Evolutionary conservation across 2,888 invertebrate genomes (phyloP).

Genomic region (Polietes domitor): DNA sequence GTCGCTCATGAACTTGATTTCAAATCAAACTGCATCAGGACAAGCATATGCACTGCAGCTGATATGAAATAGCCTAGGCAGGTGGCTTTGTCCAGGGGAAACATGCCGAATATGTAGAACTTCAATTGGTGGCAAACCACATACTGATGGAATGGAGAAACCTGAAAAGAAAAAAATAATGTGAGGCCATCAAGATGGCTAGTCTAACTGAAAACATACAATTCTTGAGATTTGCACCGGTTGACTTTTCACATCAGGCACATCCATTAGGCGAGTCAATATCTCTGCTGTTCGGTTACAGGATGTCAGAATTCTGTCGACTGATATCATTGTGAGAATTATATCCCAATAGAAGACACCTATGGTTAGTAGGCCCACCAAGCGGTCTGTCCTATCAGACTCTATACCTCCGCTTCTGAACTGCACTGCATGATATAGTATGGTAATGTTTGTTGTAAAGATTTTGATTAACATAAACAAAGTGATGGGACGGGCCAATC

Average conservation of each 20-base stretch:
- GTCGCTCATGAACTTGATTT: no score
- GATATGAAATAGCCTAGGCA: conserved; percentile 50
- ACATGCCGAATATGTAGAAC: conserved; percentile 45
- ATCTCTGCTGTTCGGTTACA: neutral
- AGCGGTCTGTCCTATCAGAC: neutral
- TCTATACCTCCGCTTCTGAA: neutral
- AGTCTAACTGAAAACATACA: conserved; percentile 29
- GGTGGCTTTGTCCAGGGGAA: conserved; percentile 38
- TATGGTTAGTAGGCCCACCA: neutral
- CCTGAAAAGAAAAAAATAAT: conserved; percentile 40
- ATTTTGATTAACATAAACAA: conserved; percentile 36
- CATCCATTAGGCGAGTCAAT: neutral
- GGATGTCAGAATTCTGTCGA: neutral
- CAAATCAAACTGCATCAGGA: conserved; percentile 52
- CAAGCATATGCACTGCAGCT: conserved; percentile 45
- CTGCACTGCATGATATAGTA: conserved; percentile 36
- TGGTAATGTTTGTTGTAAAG: conserved; percentile 29
- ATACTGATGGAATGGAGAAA: conserved; percentile 44
- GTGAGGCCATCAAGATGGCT: neutral
- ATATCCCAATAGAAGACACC: conserved; percentile 37
- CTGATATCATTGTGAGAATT: neutral
- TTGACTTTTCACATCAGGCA: neutral
- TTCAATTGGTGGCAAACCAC: conserved; percentile 53
- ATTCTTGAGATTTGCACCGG: neutral
- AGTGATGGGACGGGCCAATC: neutral